A percentile compares a stretch with the other conserved stretches of the same genome.
Conservation (phyloP, 2,113 vertebrate genomes). For the Acanthochromis polyacanthus region DNA sequence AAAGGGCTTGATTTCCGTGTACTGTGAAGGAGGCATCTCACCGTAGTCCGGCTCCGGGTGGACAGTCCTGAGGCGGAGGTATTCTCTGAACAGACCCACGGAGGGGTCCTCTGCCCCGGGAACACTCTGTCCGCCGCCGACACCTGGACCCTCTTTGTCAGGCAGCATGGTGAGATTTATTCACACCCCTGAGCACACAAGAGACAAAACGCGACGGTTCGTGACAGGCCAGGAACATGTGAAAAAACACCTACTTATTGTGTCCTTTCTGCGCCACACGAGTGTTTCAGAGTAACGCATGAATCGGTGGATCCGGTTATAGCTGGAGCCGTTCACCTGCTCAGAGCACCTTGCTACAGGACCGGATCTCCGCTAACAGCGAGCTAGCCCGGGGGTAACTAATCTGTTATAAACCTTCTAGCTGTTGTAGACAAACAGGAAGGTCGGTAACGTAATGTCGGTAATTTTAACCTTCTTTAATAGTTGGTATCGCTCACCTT, state of each 20-base stretch:
- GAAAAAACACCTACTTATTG: fast-evolving
- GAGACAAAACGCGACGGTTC: background rate
- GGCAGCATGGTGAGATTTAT: conserved; percentile 78
- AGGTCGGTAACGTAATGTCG: background rate
- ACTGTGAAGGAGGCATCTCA: conserved; percentile 65
- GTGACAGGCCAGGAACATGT: background rate
- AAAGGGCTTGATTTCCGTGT: background rate
- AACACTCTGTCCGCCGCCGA: conserved; percentile 58
- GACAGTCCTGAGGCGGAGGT: conserved; percentile 91
- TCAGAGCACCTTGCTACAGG: no score
- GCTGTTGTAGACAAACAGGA: no score
- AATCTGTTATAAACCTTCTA: no score
- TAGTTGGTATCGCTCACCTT: background rate
- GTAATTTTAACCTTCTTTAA: background rate
- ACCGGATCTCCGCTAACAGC: no score
- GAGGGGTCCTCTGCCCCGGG: conserved; percentile 86
- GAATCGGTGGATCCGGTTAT: background rate
- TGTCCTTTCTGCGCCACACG: background rate
- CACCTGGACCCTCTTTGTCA: conserved; percentile 80
- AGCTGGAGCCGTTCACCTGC: background rate
- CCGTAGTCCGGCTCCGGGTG: conserved; percentile 96
- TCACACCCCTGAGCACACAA: conserved; percentile 22
- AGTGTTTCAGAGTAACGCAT: no score
- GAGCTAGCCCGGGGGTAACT: no score
- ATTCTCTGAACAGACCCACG: conserved; percentile 91